Percentiles rank a stretch among this genome's conserved stretches.
Evolutionary conservation across 2,888 invertebrate species (phyloP).

Genomic region (Microplitis manilae): DNA sequence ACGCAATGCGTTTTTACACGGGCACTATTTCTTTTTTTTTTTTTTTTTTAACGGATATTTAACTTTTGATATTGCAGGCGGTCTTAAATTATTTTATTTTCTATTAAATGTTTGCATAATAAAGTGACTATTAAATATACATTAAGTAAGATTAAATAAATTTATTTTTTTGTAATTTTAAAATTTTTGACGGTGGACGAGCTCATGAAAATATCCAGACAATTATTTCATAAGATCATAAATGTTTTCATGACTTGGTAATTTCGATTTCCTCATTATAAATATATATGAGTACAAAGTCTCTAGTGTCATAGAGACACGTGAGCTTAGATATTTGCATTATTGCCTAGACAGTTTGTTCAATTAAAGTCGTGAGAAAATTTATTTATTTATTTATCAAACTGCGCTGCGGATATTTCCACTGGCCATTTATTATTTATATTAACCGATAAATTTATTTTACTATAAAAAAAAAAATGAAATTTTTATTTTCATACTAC

Average conservation of each 20-base stretch:
- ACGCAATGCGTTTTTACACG: conserved; percentile 30
- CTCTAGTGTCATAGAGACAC: background rate
- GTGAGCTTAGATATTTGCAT: conserved; percentile 1
- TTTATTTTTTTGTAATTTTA: background rate
- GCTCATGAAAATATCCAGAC: background rate
- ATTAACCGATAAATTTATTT: background rate
- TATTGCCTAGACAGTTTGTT: conserved; percentile 1
- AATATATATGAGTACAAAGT: background rate
- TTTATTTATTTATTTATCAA: background rate
- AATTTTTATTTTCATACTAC: background rate
- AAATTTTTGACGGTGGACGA: background rate
- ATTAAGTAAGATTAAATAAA: background rate
- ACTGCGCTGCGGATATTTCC: background rate
- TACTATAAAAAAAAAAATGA: background rate
- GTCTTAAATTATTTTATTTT: background rate
- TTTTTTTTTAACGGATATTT: conserved; percentile 17
- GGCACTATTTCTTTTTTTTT: conserved; percentile 29
- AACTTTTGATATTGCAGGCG: background rate
- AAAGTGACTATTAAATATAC: background rate
- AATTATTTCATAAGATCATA: background rate
- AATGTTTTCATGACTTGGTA: background rate
- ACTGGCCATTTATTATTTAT: background rate
- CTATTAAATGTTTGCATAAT: background rate
- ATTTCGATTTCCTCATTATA: background rate
- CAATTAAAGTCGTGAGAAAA: conserved; percentile 1